Conservation (phyloP, 1,140 invertebrate genomes). For the Magallana gigas region DNA sequence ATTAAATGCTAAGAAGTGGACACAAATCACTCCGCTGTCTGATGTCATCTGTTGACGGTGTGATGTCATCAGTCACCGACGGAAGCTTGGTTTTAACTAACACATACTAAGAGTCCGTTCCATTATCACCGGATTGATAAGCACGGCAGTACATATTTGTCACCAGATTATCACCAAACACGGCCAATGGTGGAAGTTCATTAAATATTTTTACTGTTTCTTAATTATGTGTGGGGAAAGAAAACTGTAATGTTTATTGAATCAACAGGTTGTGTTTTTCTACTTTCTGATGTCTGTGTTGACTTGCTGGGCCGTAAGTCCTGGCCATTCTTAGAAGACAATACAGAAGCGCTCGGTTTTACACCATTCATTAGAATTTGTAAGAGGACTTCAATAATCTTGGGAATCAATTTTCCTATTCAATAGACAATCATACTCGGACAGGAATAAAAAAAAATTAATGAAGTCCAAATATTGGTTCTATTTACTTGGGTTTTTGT, state of each 20-base stretch:
- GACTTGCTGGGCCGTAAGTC: not conserved
- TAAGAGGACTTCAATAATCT: not conserved
- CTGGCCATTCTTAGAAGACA: not conserved
- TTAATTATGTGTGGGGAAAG: slow-evolving; percentile 21
- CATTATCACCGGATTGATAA: not conserved
- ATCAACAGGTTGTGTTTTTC: slow-evolving; percentile 5
- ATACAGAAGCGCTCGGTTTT: not conserved
- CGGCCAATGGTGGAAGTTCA: slow-evolving; percentile 7
- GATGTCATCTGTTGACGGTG: not conserved
- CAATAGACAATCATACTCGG: not conserved
- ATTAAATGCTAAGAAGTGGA: not conserved
- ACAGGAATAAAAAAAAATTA: not conserved
- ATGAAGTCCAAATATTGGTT: slow-evolving; percentile 24
- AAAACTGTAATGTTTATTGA: slow-evolving; percentile 14
- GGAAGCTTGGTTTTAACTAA: slow-evolving; percentile 18
- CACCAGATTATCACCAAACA: not conserved
- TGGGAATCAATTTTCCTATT: not conserved
- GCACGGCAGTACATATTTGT: not conserved
- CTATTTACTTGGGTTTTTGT: not conserved
- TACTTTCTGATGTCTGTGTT: not conserved
- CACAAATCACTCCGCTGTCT: not conserved
- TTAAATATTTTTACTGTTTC: slow-evolving; percentile 29
- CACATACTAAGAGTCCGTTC: slow-evolving; percentile 1
- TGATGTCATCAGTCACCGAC: not conserved
- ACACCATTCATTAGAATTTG: not conserved